These are phyloP conservation scores for Hermodice carunculata DNA, from an alignment of 2,888 invertebrate genomes.

Conservation along the genomic window DNA sequence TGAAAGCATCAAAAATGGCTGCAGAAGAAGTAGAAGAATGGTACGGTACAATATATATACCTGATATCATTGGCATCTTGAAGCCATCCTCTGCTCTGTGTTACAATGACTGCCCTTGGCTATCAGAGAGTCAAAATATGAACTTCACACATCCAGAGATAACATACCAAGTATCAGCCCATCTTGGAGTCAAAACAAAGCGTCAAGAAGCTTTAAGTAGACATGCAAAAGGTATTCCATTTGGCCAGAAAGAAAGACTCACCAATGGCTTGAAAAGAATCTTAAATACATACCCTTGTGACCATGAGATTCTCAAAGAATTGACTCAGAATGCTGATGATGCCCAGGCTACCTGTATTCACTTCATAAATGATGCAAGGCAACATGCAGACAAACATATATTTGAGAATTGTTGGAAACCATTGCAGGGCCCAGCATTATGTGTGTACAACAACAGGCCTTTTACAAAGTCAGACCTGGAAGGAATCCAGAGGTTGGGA, in stretches of 20 bases:
- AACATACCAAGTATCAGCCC: constrained; percentile 40
- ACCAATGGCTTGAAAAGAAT: constrained; percentile 52
- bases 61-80: constrained; percentile 45
- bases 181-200: constrained; percentile 41
- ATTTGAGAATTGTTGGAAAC: constrained; percentile 45
- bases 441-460: constrained; percentile 61
- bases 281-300: constrained; percentile 52
- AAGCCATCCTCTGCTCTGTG: constrained; percentile 43
- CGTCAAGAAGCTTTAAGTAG: constrained; percentile 33
- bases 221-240: constrained; percentile 42
- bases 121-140: constrained; percentile 28
- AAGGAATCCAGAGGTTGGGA: constrained; percentile 62
- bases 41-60: constrained; percentile 42
- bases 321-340: constrained; percentile 48
- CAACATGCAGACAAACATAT: constrained; percentile 41
- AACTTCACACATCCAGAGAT: constrained; percentile 42
- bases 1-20: constrained; percentile 22
- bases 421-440: constrained; percentile 64
- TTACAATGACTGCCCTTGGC: constrained; percentile 49
- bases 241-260: constrained; percentile 59
- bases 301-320: constrained; percentile 57
- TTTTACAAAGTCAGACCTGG: constrained; percentile 54
- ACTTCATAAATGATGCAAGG: constrained; percentile 54
- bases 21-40: constrained; percentile 17
- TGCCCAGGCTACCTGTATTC: constrained; percentile 55